Evolutionary conservation across 2,113 vertebrate species (phyloP), one percentile per base, ranked within the genome.

Genomic region (Poeciliopsis retropinna): DNA sequence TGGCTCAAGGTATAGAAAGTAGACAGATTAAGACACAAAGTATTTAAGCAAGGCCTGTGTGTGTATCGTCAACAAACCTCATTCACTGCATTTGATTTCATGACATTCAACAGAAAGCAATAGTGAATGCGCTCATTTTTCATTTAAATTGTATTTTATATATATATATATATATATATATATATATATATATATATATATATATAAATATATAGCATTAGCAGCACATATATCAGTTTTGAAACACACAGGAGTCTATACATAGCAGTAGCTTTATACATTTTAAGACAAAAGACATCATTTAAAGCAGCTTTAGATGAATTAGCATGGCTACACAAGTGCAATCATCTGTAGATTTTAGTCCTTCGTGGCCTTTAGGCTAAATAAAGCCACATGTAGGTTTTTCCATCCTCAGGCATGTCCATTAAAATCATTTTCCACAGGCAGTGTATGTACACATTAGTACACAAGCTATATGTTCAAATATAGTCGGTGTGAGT

Each of bases 281-380:
- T 86, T 91, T 83, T 86, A 86, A 69, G 83, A 91, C 87, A 88
- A 82, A 87, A 72, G 83, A 92, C 87, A 90, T 85, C 81, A 79
- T 83, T 79, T 30, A 78, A 88, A 91, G 91, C 85, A 89, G 82
- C 70, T 63, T 51, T 83, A 67, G 30, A 85, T 76, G 84, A 74
- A 86, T 87, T 71, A 84, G 86, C 88, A 89, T 87, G 90, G 84
- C 82, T 89, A 83, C 61, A 72, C 83, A 64, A 72, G 63, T 77
- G 75, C 34, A 76, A 76, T 76, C 81, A 81, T 14, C 62, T 64
- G 65, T 68, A 32, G 67, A 19, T 72, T 69, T 22, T 19, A 29
- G 79, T 87, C 74, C 5, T 12, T 11, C 75, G 75, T 65, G 82
- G 61, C 70, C 15, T 67, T 75, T 14, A 72, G 64, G 54, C 79